These are phyloP conservation scores for Egretta garzetta DNA, from an alignment of 2,113 vertebrate species.

Conservation along the genomic window DNA sequence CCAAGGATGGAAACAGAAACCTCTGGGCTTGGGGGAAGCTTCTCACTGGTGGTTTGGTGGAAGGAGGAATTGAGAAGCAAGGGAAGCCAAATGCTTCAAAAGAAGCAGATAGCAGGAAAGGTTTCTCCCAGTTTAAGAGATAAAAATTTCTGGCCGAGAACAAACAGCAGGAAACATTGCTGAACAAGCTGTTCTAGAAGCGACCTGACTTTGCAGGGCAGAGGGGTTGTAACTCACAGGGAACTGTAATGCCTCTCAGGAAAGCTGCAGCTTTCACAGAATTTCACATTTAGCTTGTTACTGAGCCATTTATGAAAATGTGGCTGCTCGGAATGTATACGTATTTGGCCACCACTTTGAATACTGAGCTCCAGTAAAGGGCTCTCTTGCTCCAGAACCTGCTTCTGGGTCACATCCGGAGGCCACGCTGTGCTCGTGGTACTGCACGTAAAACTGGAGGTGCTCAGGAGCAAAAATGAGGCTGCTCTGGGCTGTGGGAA, in stretches of 20 bases:
- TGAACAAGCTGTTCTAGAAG: background rate
- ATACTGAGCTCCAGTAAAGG: background rate
- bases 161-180: background rate
- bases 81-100: background rate
- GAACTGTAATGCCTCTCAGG: background rate
- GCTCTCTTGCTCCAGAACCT: background rate
- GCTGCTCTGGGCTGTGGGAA: background rate
- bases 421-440: accelerated
- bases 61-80: background rate
- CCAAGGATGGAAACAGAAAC: background rate
- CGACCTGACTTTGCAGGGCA: background rate
- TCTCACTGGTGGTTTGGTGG: background rate
- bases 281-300: background rate
- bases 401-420: background rate
- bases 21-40: background rate
- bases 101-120: background rate
- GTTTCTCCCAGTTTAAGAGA: background rate
- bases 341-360: background rate
- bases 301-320: background rate
- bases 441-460: background rate
- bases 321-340: background rate
- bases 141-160: background rate
- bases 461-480: background rate
- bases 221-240: background rate
- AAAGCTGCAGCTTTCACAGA: background rate